Evolutionary conservation across 2,113 vertebrate genomes (phyloP).

Genomic region (Grantiella picta): DNA sequence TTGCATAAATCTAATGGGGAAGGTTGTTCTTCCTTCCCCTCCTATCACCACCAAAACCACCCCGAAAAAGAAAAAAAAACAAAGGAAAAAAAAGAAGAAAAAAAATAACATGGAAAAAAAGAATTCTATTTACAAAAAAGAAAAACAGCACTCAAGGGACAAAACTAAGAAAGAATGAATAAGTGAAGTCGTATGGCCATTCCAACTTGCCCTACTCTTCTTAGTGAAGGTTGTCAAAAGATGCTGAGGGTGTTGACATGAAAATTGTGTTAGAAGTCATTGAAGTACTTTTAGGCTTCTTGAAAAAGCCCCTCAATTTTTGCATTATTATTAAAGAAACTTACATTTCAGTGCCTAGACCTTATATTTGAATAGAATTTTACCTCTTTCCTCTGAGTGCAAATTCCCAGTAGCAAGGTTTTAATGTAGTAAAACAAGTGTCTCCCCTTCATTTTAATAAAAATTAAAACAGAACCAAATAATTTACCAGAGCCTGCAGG

Average conservation of each 20-base stretch:
- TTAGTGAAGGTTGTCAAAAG: background rate
- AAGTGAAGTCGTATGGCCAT: background rate
- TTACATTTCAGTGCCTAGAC: background rate
- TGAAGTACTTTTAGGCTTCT: background rate
- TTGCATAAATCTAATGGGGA: background rate
- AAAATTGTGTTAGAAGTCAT: background rate
- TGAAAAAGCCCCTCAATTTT: background rate
- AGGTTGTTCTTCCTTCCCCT: background rate
- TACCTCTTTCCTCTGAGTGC: background rate
- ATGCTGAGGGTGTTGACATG: background rate
- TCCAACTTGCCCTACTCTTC: background rate
- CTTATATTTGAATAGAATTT: background rate
- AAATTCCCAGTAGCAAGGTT: constrained; percentile 10
- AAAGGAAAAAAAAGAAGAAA: background rate
- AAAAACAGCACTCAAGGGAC: background rate
- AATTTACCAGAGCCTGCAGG: background rate
- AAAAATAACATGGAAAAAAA: background rate
- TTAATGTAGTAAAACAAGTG: background rate
- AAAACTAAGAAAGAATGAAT: background rate
- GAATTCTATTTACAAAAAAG: background rate
- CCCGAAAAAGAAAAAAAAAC: background rate
- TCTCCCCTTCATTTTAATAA: background rate
- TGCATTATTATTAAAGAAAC: background rate
- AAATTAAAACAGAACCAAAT: constrained; percentile 25
- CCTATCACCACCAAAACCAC: background rate